Conservation (phyloP, 2,888 invertebrate species). For the Cyclophora punctaria region DNA sequence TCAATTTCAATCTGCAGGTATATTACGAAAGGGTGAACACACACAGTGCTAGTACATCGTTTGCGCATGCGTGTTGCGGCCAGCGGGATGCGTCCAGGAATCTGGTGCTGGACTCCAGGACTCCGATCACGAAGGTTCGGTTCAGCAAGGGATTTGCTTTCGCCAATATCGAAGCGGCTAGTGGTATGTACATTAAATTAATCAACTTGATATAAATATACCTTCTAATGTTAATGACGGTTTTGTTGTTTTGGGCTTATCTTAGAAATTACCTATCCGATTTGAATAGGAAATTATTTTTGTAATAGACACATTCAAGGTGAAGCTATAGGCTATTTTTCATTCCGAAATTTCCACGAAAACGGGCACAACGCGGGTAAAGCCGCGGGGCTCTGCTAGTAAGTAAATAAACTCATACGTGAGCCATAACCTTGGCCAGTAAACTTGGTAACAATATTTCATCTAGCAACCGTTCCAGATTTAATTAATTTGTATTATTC, state of each 20-base stretch:
- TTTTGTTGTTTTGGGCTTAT: too few relatives aligned
- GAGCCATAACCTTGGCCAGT: too few relatives aligned
- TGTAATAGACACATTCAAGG: too few relatives aligned
- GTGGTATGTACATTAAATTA: constrained; percentile 40
- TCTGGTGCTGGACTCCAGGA: constrained; percentile 78
- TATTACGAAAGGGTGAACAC: constrained; percentile 89
- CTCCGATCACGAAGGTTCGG: constrained; percentile 84
- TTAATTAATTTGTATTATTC: neutral
- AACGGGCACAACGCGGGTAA: too few relatives aligned
- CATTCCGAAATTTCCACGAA: too few relatives aligned
- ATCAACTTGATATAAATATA: too few relatives aligned
- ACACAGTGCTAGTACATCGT: constrained; percentile 84
- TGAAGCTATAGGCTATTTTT: too few relatives aligned
- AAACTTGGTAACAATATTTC: neutral
- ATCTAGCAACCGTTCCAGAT: neutral
- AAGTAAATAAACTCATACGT: too few relatives aligned
- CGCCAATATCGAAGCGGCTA: constrained; percentile 84
- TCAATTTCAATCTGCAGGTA: constrained; percentile 59
- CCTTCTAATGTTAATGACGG: too few relatives aligned
- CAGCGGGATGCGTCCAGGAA: constrained; percentile 84
- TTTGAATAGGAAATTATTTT: too few relatives aligned
- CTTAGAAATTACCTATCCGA: too few relatives aligned
- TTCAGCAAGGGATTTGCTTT: constrained; percentile 88
- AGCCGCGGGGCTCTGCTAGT: too few relatives aligned
- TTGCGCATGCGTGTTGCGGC: constrained; percentile 85